Evolutionary conservation across 2,113 vertebrate species (phyloP).

Genomic region (Mohoua ochrocephala): DNA sequence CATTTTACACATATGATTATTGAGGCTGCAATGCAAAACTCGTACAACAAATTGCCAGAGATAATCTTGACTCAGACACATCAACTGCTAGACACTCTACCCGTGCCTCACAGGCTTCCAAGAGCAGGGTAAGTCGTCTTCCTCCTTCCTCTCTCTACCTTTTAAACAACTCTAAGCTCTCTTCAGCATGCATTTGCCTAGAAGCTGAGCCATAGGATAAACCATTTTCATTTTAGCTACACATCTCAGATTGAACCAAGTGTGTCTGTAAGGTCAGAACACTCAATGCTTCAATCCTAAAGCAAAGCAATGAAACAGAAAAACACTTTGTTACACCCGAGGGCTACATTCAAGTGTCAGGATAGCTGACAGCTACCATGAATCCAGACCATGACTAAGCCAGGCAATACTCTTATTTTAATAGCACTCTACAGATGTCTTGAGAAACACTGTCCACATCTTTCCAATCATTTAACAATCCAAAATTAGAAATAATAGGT

Average conservation of each 20-base stretch:
- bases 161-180: slow-evolving; percentile 26
- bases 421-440: background rate
- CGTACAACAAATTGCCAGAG: background rate
- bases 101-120: background rate
- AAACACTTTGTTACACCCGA: background rate
- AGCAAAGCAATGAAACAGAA: background rate
- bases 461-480: background rate
- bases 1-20: background rate
- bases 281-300: background rate
- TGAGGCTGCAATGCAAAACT: background rate
- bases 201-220: slow-evolving; percentile 53
- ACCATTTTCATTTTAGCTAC: slow-evolving; percentile 42
- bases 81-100: background rate
- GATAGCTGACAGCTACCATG: background rate
- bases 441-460: background rate
- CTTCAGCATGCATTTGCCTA: background rate
- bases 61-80: background rate
- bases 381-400: slow-evolving; percentile 10
- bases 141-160: background rate
- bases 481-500: background rate
- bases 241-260: background rate
- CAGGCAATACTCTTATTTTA: background rate
- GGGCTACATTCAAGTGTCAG: background rate
- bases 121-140: background rate
- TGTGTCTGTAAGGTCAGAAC: slow-evolving; percentile 19